phyloP scores from a whole-genome alignment of 2,113 vertebrate species.

The Nyctibius bracteatus region DNA sequence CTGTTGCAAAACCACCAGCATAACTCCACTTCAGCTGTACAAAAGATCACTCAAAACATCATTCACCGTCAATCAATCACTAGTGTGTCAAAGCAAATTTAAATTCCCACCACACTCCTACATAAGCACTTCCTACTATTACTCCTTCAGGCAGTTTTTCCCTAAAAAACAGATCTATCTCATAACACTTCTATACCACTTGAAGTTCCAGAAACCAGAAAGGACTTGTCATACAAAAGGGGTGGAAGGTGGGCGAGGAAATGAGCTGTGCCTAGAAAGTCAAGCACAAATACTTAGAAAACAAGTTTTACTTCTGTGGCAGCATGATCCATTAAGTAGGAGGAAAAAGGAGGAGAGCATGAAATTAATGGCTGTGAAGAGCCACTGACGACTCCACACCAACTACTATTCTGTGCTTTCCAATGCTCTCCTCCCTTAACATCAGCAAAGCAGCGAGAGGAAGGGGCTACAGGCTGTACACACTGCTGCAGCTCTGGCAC shows the following conservation, averaged over 20 bases:
- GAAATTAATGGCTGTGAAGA: neutral
- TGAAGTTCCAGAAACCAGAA: neutral
- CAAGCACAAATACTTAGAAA: neutral
- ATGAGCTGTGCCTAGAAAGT: neutral
- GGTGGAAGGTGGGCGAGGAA: neutral
- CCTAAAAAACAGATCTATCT: neutral
- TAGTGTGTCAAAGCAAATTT: conserved; percentile 1
- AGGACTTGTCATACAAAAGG: neutral
- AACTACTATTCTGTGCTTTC: neutral
- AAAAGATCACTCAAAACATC: conserved; percentile 14
- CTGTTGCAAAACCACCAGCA: neutral
- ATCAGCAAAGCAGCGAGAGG: neutral
- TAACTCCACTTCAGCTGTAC: neutral
- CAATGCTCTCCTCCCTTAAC: neutral
- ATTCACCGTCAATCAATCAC: conserved; percentile 7
- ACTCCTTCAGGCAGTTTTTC: neutral
- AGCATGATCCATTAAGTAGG: neutral
- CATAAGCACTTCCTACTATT: conserved; percentile 18
- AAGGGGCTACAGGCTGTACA: neutral
- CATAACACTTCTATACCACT: neutral
- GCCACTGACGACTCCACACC: neutral
- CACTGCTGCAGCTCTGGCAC: neutral
- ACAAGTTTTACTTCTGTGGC: neutral
- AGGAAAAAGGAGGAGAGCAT: neutral
- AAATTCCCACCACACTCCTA: conserved; percentile 21